Evolutionary conservation across 1,140 invertebrate genomes (phyloP).

Genomic region (Anoplolepis gracilipes): DNA sequence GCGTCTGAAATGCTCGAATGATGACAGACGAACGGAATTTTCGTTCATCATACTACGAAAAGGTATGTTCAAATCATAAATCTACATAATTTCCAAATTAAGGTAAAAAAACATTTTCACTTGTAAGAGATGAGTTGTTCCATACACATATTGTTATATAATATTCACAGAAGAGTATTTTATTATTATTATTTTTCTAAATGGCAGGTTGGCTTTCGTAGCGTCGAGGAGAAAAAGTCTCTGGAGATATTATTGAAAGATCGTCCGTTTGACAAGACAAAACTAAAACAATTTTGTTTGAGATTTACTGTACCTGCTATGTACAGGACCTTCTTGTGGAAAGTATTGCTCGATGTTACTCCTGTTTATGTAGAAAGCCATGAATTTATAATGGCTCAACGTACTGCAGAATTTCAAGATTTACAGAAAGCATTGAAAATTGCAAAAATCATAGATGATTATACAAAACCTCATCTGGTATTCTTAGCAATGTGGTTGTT

Average conservation of each 20-base stretch:
- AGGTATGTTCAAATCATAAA: conserved; percentile 83
- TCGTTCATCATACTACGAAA: conserved; percentile 95
- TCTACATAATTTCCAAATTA: background rate
- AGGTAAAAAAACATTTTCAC: background rate
- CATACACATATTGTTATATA: background rate
- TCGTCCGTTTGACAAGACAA: conserved; percentile 92
- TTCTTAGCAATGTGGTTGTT: conserved; percentile 92
- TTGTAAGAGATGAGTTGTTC: background rate
- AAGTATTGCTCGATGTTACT: conserved; percentile 91
- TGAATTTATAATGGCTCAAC: conserved; percentile 90
- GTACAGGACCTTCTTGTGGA: conserved; percentile 94
- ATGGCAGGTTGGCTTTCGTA: conserved; percentile 92
- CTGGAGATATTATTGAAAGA: conserved; percentile 96
- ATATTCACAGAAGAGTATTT: background rate
- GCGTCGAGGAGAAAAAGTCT: conserved; percentile 96
- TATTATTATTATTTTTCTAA: conserved; percentile 31
- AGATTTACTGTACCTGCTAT: conserved; percentile 93
- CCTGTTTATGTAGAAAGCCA: conserved; percentile 91
- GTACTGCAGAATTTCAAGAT: conserved; percentile 91
- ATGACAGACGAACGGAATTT: conserved; percentile 93
- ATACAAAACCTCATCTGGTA: conserved; percentile 87
- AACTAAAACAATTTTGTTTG: conserved; percentile 94
- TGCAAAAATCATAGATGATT: conserved; percentile 87
- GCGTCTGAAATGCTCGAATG: background rate
- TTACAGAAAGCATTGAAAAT: conserved; percentile 90